phyloP scores from a whole-genome alignment of 2,888 invertebrate genomes.

The Nasonovia ribisnigri region DNA sequence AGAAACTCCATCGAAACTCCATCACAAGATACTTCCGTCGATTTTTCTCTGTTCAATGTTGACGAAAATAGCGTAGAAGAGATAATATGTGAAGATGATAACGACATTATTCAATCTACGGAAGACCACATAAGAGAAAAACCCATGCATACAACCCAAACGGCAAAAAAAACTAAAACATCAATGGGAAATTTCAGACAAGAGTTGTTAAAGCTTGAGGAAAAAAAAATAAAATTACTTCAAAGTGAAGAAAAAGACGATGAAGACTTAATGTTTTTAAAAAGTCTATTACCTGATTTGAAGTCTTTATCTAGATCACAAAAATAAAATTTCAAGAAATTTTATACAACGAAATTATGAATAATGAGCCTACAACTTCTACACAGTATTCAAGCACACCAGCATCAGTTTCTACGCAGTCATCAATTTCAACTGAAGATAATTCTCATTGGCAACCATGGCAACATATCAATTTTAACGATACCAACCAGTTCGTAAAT shows the following conservation, averaged over 20 bases:
- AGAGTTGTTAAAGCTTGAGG: neutral
- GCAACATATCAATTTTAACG: too few species aligned
- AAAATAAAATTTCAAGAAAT: too few species aligned
- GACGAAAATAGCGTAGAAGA: neutral
- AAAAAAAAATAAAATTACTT: neutral
- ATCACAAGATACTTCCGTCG: neutral
- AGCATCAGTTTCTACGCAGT: slow-evolving; percentile 2
- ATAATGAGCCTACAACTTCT: neutral
- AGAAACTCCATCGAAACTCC: neutral
- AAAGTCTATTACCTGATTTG: slow-evolving; percentile 14
- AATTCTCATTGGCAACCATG: neutral
- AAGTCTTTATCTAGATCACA: neutral
- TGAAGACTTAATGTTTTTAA: slow-evolving; percentile 27
- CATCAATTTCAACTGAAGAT: neutral
- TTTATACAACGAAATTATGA: neutral
- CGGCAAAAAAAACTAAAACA: neutral
- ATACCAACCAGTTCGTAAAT: too few species aligned
- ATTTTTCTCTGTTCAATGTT: neutral
- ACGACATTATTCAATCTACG: neutral
- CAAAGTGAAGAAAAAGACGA: slow-evolving; percentile 1
- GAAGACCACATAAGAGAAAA: neutral
- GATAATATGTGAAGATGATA: neutral
- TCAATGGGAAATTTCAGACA: neutral
- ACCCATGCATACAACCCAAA: neutral
- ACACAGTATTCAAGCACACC: neutral